phyloP scores from a whole-genome alignment of 2,797 vertebrate genomes.

The Acanthopagrus latus region DNA sequence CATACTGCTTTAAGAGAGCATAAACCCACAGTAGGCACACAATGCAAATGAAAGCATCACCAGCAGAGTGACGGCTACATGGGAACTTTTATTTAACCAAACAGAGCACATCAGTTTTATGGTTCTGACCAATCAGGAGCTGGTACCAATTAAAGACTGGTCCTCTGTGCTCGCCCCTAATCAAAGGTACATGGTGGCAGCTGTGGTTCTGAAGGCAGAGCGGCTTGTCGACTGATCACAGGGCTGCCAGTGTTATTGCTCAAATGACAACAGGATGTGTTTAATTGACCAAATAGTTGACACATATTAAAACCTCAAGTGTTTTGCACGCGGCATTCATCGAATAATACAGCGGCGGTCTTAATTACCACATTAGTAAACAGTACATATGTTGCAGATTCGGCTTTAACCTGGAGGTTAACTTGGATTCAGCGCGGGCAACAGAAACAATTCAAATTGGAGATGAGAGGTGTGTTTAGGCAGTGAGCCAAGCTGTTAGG shows the following conservation, averaged over 20 bases:
- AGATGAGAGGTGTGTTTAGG: conserved; percentile 49
- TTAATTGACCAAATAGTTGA: background rate
- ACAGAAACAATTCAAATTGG: conserved; percentile 43
- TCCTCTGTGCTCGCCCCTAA: background rate
- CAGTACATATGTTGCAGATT: background rate
- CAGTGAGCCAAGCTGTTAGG: conserved; percentile 42
- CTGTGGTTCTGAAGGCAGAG: background rate
- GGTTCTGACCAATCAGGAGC: too few species aligned
- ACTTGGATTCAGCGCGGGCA: conserved; percentile 20
- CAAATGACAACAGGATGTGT: background rate
- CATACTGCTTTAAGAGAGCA: background rate
- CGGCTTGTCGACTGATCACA: too few species aligned
- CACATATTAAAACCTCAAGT: background rate
- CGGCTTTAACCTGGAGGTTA: conserved; percentile 8
- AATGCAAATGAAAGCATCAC: background rate
- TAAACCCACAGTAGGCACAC: background rate
- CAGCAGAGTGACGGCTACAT: too few species aligned
- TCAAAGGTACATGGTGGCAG: background rate
- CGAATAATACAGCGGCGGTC: background rate
- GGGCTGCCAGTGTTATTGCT: background rate
- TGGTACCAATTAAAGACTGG: background rate
- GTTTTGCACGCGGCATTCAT: background rate
- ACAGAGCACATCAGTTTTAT: too few species aligned
- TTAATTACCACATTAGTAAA: background rate
- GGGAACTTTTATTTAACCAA: too few species aligned